phyloP scores from a whole-genome alignment of 2,888 invertebrate species.

The Lasioglossum morio region DNA sequence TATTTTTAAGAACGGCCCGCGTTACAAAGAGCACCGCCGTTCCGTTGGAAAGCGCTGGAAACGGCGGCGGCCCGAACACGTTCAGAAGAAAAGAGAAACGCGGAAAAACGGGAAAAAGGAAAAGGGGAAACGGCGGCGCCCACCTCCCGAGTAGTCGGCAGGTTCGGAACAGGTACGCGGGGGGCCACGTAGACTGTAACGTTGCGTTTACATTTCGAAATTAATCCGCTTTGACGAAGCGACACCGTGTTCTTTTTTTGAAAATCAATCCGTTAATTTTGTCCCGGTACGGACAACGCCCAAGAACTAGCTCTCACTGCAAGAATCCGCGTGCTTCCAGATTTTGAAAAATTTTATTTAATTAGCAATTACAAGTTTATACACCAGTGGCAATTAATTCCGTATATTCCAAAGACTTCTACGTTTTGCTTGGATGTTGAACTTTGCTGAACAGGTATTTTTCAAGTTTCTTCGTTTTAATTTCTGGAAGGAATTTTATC shows the following conservation, averaged over 20 bases:
- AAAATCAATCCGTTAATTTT: conserved; percentile 8
- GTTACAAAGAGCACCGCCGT: conserved; percentile 29
- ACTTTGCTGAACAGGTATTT: no score
- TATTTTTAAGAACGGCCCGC: conserved; percentile 70
- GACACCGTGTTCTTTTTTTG: neutral
- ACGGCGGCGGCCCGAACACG: conserved; percentile 7
- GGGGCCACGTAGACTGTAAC: conserved; percentile 28
- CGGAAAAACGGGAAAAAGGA: conserved; percentile 2
- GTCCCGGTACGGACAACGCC: no score
- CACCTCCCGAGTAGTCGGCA: neutral
- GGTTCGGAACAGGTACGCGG: neutral
- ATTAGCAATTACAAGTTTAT: no score
- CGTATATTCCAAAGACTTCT: no score
- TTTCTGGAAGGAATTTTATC: neutral
- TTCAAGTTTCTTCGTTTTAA: no score
- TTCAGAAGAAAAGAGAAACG: neutral
- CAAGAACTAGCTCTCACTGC: no score
- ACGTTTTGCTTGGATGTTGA: no score
- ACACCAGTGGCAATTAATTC: no score
- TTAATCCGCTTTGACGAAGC: conserved; percentile 5
- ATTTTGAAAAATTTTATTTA: no score
- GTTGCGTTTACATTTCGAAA: conserved; percentile 22
- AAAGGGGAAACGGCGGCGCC: neutral
- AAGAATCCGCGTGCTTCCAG: no score
- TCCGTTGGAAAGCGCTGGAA: conserved; percentile 18